Evolutionary conservation across 2,888 invertebrate species (phyloP).

Genomic region (Lasius platythorax): DNA sequence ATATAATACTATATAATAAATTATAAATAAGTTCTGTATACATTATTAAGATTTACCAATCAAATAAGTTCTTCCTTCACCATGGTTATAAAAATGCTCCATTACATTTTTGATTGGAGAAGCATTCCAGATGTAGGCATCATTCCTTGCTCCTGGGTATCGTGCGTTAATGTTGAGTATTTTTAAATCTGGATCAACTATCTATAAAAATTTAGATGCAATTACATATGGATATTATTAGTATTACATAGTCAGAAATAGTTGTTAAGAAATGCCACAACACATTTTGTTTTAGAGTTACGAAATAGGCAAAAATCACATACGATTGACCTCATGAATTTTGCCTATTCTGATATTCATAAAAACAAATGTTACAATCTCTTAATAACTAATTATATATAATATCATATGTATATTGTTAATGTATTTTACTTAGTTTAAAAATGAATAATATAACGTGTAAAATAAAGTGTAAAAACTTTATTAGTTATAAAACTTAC

Average conservation of each 20-base stretch:
- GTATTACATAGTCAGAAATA: not conserved
- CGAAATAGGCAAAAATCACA: too few species aligned
- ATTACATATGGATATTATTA: not conserved
- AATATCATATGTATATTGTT: too few species aligned
- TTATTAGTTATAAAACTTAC: not conserved
- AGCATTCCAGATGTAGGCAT: slow-evolving; percentile 56
- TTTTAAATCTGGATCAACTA: slow-evolving; percentile 10
- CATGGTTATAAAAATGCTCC: slow-evolving; percentile 31
- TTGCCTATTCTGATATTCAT: too few species aligned
- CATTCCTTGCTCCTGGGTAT: slow-evolving; percentile 61
- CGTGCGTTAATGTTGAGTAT: slow-evolving; percentile 12
- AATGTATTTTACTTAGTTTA: not conserved
- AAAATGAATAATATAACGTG: not conserved
- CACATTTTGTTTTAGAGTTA: too few species aligned
- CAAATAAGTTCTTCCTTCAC: slow-evolving; percentile 14
- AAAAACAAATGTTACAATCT: too few species aligned
- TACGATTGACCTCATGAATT: too few species aligned
- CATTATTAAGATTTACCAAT: not conserved
- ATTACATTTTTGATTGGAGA: slow-evolving; percentile 44
- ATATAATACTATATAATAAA: too few species aligned
- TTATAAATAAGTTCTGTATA: not conserved
- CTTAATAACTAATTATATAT: too few species aligned
- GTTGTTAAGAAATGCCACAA: too few species aligned
- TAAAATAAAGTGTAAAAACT: not conserved
- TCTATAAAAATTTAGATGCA: not conserved